Conservation (phyloP, 2,797 vertebrate species). For the Paramormyrops hopkinsi region DNA sequence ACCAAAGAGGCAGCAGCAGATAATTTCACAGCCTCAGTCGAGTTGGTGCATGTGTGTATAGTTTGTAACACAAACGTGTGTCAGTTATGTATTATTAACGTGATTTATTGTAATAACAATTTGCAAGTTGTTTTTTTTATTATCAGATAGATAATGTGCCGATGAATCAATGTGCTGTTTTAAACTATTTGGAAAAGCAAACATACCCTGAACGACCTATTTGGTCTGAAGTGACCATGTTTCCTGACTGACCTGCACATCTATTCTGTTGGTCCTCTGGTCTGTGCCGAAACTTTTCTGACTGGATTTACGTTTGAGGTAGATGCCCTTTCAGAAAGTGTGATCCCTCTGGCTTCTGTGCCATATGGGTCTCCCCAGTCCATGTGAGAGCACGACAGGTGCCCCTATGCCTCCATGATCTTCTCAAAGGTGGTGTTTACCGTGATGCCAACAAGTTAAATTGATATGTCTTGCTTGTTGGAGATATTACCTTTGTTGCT, state of each 20-base stretch:
- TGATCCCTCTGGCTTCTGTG: background rate
- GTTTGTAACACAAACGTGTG: background rate
- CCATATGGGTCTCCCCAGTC: background rate
- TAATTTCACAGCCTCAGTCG: background rate
- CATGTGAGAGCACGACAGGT: background rate
- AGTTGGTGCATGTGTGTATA: background rate
- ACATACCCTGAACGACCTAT: background rate
- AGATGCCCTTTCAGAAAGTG: background rate
- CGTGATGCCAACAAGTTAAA: background rate
- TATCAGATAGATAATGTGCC: background rate
- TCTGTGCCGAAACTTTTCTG: background rate
- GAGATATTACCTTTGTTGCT: background rate
- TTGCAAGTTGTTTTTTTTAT: background rate
- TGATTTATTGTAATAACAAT: background rate
- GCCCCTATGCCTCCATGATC: background rate
- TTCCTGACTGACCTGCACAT: background rate
- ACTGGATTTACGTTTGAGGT: background rate
- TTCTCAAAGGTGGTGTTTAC: background rate
- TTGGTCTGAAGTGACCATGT: background rate
- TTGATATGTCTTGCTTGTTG: background rate
- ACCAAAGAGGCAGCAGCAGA: background rate
- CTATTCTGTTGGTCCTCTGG: background rate
- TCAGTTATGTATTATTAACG: background rate
- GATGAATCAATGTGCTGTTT: background rate
- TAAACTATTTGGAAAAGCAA: background rate